Evolutionary conservation across 2,888 invertebrate genomes (phyloP), one percentile per base, ranked within the genome.

Genomic region (Ectobius pallidus): DNA sequence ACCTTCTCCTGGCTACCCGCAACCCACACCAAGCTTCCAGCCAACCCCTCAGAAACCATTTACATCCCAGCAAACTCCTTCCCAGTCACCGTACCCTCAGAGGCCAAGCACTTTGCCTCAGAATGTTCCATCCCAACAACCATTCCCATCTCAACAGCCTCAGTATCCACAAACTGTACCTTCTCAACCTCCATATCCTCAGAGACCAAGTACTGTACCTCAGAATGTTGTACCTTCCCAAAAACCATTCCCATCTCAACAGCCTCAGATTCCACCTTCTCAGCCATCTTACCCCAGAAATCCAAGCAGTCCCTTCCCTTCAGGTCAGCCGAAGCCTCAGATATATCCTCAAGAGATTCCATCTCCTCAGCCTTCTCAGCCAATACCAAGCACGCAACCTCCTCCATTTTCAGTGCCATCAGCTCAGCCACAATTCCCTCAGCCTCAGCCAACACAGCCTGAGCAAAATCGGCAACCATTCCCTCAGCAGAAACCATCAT

Each of bases 81-180:
- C 32, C 22, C 39, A 20, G 2, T 46, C 61, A 67, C 58, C 67
- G 22, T 67, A 32, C 55, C 72, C 62, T n/a, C 70, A 68, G 42
- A 42, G 3, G 18, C 65, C 39, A 11, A 16, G 20, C 58, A 69
- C 52, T 14, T 32, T 46, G 14, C 61, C 49, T 30, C 68, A 68
- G n/a, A 42, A 44, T 2, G 1, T 14, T 32, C 25, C 52, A 30
- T 78, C 81, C 1, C 77, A 81, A 0, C 80, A 77, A 72, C 81
- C 80, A 46, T 81, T 82, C 2, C 0, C n/a, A 76, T 9, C 74
- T 81, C 32, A 82, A 81, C 55, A 81, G 80, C 73, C 55, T 1
- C n/a, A n/a, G n/a, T 55, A 22, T 4, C 55, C 55, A 1, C 55
- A 55, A 14, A 22, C 1, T 11, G 1, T 2, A 7, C 16, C 55